Evolutionary conservation across 1,140 invertebrate species (phyloP), one percentile per base, ranked within the genome.

Genomic region (Magallana angulata): DNA sequence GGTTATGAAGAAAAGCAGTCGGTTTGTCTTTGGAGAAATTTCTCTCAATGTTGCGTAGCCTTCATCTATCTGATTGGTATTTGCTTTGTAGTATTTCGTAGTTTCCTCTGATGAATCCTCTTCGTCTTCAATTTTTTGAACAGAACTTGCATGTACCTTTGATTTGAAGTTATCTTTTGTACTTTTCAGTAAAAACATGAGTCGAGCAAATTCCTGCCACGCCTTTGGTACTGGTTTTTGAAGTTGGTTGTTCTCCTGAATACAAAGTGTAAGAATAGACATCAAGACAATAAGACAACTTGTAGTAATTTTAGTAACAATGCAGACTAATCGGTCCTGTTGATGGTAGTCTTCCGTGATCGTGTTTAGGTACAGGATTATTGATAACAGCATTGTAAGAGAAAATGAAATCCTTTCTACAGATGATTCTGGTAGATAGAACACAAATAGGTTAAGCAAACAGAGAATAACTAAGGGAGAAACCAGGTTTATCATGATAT

Each of bases 331-430:
- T 24, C 12, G 68, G 24, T 9, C 2, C 24, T 2, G 24, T 71
- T n/a, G 48, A 68, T 9, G 82, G 81, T 24, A 87, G 16, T 18
- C 83, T 60, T 87, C 82, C 12, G 60, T 57, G 5, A 84, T 76
- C 12, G 59, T 57, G 3, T 68, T 84, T 18, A 87, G 24, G 56
- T 68, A 87, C 48, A 87, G 18, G 76, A 76, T 82, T 1, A 87
- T 18, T 14, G 86, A 60, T 24, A 87, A 24, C 56, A 87, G 64
- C 9, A 87, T 84, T 14, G 86, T 87, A 8, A 87, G 64, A n/a
- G 82, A n/a, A 57, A 58, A 87, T 7, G 86, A 87, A 59, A 87
- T 57, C 36, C 86, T 68, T n/a, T 87, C 86, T 9, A 82, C 86
- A 5, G 82, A 84, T 9, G 59, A 64, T 30, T 57, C 57, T 11